phyloP scores from a whole-genome alignment of 1,140 invertebrate species.

The Limonius californicus region DNA sequence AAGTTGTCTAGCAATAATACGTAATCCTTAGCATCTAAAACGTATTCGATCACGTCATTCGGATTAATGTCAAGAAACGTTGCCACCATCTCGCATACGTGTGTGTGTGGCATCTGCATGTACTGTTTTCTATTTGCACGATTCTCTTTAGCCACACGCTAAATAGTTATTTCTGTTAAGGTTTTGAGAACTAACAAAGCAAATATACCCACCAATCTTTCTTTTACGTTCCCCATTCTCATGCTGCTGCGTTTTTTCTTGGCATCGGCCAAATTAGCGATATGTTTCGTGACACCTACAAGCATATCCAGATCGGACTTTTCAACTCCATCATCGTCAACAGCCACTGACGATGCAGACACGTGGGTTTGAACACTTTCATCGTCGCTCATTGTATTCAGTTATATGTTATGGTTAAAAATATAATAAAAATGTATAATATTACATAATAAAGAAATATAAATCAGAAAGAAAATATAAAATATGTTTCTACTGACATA shows the following conservation, averaged over 20 bases:
- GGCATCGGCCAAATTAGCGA: conserved; percentile 21
- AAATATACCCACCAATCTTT: too few species aligned
- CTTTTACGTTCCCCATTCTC: conserved; percentile 5
- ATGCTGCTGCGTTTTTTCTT: conserved; percentile 19
- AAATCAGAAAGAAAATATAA: too few species aligned
- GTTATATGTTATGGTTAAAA: too few species aligned
- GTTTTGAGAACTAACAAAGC: too few species aligned
- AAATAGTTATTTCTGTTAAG: conserved; percentile 17
- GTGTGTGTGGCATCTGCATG: conserved; percentile 56
- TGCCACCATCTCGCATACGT: conserved; percentile 61
- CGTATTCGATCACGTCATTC: conserved; percentile 59
- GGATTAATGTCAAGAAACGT: conserved; percentile 53
- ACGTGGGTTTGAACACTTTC: too few species aligned
- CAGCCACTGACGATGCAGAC: too few species aligned
- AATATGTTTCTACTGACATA: too few species aligned
- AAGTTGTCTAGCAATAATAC: conserved; percentile 56
- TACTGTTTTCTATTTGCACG: conserved; percentile 46
- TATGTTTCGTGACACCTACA: conserved; percentile 28
- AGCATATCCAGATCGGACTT: conserved; percentile 27
- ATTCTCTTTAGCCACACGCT: conserved; percentile 39
- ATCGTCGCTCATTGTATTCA: too few species aligned
- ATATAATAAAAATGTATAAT: too few species aligned
- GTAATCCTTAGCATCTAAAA: conserved; percentile 59
- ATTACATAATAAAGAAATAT: too few species aligned
- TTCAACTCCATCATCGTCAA: background rate